Percentiles rank a stretch among this genome's conserved stretches.
These are phyloP conservation scores for Euglossa dilemma DNA, from an alignment of 1,140 invertebrate species.

Conservation along the genomic window DNA sequence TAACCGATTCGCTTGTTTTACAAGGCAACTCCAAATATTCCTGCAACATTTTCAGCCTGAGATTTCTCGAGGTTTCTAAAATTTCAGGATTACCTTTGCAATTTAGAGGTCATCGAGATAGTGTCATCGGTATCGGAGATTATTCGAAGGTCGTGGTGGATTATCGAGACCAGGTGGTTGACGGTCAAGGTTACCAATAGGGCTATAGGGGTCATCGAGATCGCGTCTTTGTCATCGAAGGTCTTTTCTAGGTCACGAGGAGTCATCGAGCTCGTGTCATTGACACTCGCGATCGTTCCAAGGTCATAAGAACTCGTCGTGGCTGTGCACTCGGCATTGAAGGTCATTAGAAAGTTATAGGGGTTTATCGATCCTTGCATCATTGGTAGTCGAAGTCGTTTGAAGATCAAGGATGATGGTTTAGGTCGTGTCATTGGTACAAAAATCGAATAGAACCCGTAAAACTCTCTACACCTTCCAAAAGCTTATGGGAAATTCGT, in stretches of 20 bases:
- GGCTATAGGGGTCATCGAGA: neutral
- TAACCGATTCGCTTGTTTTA: neutral
- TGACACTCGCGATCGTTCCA: neutral
- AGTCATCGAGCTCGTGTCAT: neutral
- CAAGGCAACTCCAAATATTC: too few relatives aligned
- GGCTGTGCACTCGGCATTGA: neutral
- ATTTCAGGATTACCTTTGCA: neutral
- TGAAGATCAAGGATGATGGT: too few relatives aligned
- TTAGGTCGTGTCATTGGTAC: too few relatives aligned
- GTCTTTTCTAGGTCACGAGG: neutral
- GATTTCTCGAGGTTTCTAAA: neutral
- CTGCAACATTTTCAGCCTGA: too few relatives aligned
- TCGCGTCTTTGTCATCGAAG: neutral
- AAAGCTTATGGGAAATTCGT: too few relatives aligned
- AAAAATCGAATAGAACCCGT: too few relatives aligned
- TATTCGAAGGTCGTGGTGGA: neutral
- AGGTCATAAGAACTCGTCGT: too few relatives aligned
- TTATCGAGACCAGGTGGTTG: neutral
- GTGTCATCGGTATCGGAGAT: too few relatives aligned
- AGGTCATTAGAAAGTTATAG: neutral
- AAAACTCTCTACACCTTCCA: too few relatives aligned
- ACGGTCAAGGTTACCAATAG: too few relatives aligned
- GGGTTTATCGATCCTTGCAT: too few relatives aligned
- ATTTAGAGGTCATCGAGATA: neutral
- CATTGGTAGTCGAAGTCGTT: too few relatives aligned